Evolutionary conservation across 2,888 invertebrate genomes (phyloP).

Genomic region (Orgyia antiqua): DNA sequence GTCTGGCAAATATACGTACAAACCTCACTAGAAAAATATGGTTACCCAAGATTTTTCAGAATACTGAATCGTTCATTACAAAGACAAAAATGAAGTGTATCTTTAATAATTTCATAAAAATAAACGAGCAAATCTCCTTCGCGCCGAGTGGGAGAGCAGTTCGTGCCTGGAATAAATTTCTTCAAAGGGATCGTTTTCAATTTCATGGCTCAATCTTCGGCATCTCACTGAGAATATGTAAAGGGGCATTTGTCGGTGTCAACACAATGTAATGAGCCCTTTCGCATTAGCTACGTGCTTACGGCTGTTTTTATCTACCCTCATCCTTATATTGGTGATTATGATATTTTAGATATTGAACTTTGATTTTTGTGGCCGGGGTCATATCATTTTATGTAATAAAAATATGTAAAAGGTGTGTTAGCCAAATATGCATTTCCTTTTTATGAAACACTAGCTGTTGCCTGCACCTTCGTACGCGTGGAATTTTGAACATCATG

Average conservation of each 20-base stretch:
- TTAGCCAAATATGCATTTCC: no score
- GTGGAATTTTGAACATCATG: no score
- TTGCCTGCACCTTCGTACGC: no score
- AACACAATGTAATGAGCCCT: conserved; percentile 73
- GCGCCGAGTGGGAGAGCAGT: conserved; percentile 67
- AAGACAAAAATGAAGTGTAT: conserved; percentile 58
- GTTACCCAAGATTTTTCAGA: conserved; percentile 5
- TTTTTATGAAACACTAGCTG: no score
- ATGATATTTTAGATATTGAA: conserved; percentile 25
- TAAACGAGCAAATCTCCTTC: conserved; percentile 75
- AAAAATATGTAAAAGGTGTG: no score
- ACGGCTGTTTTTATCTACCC: conserved; percentile 42
- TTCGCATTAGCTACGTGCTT: conserved; percentile 63
- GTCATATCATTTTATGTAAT: no score
- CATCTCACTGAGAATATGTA: conserved; percentile 74
- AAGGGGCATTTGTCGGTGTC: conserved; percentile 76
- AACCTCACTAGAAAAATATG: no score
- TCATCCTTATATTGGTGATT: conserved; percentile 23
- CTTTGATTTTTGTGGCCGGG: conserved; percentile 18
- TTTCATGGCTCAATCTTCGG: conserved; percentile 78
- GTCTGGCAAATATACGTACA: no score
- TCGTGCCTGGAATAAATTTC: conserved; percentile 77
- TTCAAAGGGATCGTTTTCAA: conserved; percentile 77
- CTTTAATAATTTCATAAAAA: conserved; percentile 76
- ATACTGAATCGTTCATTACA: conserved; percentile 25